Evolutionary conservation across 1,140 invertebrate genomes (phyloP).

Genomic region (Akabosia matsudoensis): DNA sequence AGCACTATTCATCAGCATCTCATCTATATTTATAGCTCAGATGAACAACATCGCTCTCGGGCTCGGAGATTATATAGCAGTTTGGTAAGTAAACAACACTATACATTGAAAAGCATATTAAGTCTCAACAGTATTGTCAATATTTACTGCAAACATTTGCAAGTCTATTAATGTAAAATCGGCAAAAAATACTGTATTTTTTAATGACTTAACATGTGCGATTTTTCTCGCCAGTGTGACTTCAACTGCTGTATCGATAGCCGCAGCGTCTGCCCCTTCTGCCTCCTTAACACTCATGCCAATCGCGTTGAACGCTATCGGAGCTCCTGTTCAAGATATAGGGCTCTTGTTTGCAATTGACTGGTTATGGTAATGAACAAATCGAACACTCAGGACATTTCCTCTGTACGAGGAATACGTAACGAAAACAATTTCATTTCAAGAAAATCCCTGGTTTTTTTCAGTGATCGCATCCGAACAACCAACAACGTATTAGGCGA

Average conservation of each 20-base stretch:
- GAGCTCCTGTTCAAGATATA: slow-evolving; percentile 74
- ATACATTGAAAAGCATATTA: no score
- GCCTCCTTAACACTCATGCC: slow-evolving; percentile 83
- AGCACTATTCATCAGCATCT: slow-evolving; percentile 81
- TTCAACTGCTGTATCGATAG: slow-evolving; percentile 84
- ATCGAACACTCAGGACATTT: not conserved
- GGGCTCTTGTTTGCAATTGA: slow-evolving; percentile 82
- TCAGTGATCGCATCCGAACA: slow-evolving; percentile 78
- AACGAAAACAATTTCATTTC: slow-evolving; percentile 2
- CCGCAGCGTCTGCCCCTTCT: slow-evolving; percentile 87
- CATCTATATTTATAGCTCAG: slow-evolving; percentile 88
- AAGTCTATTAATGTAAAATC: no score
- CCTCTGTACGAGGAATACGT: not conserved
- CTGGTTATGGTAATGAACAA: slow-evolving; percentile 77
- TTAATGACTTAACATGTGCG: no score
- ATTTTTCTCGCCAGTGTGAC: slow-evolving; percentile 67
- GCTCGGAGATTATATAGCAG: slow-evolving; percentile 72
- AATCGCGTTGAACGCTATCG: slow-evolving; percentile 80
- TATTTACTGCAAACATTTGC: no score
- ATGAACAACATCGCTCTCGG: slow-evolving; percentile 77
- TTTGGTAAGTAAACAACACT: slow-evolving; percentile 59
- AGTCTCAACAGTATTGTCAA: no score
- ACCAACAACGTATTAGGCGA: slow-evolving; percentile 86
- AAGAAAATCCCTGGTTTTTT: slow-evolving; percentile 42
- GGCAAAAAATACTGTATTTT: no score